Conservation (phyloP, 2,113 vertebrate species). For the Xenopus borealis region DNA sequence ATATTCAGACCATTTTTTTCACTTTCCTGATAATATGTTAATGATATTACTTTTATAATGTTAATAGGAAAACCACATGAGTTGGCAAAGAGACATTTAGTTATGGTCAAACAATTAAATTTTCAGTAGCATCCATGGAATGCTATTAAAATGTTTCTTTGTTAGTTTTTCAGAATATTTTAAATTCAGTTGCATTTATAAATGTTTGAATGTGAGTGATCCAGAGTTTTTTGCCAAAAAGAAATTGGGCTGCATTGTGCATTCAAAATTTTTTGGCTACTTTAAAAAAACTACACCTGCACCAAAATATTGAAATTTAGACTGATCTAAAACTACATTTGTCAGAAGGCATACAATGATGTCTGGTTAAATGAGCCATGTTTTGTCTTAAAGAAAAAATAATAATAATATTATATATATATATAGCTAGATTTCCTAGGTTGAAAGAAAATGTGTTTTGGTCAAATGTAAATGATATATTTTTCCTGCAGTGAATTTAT, state of each 20-base stretch:
- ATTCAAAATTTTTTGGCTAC: constrained; percentile 15
- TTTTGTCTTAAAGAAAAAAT: no score
- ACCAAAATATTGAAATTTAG: no score
- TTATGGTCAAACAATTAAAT: constrained; percentile 47
- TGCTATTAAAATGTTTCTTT: constrained; percentile 42
- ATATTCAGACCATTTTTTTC: constrained; percentile 36
- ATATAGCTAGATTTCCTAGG: no score
- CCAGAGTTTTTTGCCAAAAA: constrained; percentile 10
- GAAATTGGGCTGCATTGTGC: not conserved
- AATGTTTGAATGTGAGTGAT: not conserved
- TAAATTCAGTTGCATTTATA: no score
- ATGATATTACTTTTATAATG: constrained; percentile 27
- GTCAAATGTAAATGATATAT: no score
- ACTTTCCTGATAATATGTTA: constrained; percentile 51
- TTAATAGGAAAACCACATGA: constrained; percentile 50
- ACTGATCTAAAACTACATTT: no score
- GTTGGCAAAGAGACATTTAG: constrained; percentile 35
- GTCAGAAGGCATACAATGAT: no score
- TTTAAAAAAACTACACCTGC: constrained; percentile 20
- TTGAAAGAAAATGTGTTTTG: no score
- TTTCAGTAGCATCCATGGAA: constrained; percentile 43
- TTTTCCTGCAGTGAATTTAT: no score
- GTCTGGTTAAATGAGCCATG: no score
- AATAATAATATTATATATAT: no score
- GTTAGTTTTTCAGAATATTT: not conserved